Conservation (phyloP, 2,113 vertebrate genomes). For the Gnathonemus longibarbis region DNA sequence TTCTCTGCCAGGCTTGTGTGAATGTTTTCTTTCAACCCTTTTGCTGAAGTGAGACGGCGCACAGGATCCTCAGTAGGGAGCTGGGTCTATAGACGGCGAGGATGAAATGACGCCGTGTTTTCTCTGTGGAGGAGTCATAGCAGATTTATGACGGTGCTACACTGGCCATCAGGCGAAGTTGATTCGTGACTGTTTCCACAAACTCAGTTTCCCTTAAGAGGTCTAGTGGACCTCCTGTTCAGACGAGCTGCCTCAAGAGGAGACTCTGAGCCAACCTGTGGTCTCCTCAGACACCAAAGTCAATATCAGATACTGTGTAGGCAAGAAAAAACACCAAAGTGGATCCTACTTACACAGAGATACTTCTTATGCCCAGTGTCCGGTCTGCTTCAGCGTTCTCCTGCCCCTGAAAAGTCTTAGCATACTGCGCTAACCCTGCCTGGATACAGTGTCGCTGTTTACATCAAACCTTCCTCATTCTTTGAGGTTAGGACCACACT, state of each 20-base stretch:
- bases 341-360: slow-evolving; percentile 14
- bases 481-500: not conserved
- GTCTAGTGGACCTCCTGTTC: slow-evolving; percentile 7
- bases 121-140: not conserved
- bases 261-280: slow-evolving; percentile 56
- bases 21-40: slow-evolving; percentile 9
- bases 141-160: slow-evolving; percentile 16
- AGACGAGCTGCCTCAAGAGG: slow-evolving; percentile 33
- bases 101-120: not conserved
- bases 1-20: not conserved
- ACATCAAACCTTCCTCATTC: not conserved
- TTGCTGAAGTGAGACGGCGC: not conserved
- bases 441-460: not conserved
- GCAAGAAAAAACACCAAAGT: slow-evolving; percentile 35
- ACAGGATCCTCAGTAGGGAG: not conserved
- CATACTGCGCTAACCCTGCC: not conserved
- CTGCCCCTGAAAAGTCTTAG: not conserved
- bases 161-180: not conserved
- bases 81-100: not conserved
- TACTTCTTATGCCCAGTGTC: slow-evolving; percentile 29
- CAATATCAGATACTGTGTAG: slow-evolving; percentile 52
- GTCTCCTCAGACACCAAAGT: slow-evolving; percentile 58
- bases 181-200: slow-evolving; percentile 4
- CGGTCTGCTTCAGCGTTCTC: slow-evolving; percentile 30
- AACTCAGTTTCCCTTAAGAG: slow-evolving; percentile 7